Base-by-base conservation (phyloP, 2,888 invertebrate genomes). In the Orthosia gothica region DNA sequence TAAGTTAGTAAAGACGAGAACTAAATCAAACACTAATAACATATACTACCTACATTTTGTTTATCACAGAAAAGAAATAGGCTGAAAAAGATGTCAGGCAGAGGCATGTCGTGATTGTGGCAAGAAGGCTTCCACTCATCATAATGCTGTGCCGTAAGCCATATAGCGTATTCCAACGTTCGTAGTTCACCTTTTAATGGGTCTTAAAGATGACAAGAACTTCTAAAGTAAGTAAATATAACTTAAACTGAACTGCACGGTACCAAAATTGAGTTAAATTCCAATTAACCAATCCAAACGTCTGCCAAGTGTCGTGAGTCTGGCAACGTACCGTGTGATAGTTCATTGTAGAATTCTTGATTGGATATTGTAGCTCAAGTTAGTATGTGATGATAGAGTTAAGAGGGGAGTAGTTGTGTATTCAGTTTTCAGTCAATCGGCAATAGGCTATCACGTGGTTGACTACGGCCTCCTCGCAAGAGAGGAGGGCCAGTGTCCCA, bases 211-310 rank as follows among this genome's bases (percentile, higher is more conserved):
- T n/a, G 20, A 74, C 26, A 68, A 50, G 18, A 50, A 45, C 50
- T 57, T 50, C 45, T 50, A 15, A 50, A 77, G 50, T 58, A 52
- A 70, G 47, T 52, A 58, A 52, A 52, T 16, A 47, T 69, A 78
- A 74, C 50, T 78, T 78, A 32, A 47, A 58, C 45, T 16, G 40
- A 70, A 52, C 23, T 71, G 52, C 23, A 47, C 18, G 55, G 18
- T 9, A 49, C 16, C 40, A 50, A 50, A 55, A 61, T 55, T 65
- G 16, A 80, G 50, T 79, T 45, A 74, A 59, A 61, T 5, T 55
- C 32, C 70, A 78, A 74, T 74, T 45, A 70, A 74, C 57, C 50
- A 45, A 57, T 58, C 5, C 45, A n/a, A 69, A 18, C 11, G 26
- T 45, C 45, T 74, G 77, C 55, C 50, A 77, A 58, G 57, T 20